A percentile compares a stretch with the other conserved stretches of the same genome.
These are phyloP conservation scores for Noctua janthe DNA, from an alignment of 2,888 invertebrate genomes.

Conservation along the genomic window DNA sequence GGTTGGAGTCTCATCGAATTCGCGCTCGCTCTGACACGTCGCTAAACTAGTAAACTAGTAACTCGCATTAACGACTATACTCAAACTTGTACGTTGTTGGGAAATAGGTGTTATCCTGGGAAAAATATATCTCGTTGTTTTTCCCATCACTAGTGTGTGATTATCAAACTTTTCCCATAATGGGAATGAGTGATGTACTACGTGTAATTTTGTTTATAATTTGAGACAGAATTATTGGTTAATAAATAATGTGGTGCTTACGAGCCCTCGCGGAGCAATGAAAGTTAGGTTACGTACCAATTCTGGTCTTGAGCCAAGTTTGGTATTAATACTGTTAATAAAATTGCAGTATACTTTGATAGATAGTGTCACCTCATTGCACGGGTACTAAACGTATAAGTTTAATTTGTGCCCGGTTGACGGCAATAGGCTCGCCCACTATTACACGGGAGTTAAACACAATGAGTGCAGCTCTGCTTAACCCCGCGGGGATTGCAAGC, in stretches of 20 bases:
- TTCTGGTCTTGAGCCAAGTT: conserved; percentile 51
- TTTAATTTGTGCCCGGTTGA: background rate
- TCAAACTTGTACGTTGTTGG: conserved; percentile 60
- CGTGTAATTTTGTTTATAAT: conserved; percentile 42
- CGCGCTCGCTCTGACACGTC: conserved; percentile 63
- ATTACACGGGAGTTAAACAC: background rate
- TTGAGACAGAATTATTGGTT: conserved; percentile 31
- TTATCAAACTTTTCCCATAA: conserved; percentile 59
- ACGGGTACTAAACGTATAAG: background rate
- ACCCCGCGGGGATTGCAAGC: background rate
- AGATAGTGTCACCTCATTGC: conserved; percentile 11
- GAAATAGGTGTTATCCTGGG: conserved; percentile 54
- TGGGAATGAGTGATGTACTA: conserved; percentile 27
- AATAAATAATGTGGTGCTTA: conserved; percentile 46
- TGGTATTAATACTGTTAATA: conserved; percentile 38
- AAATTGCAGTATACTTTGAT: conserved; percentile 37
- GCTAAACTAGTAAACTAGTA: conserved; percentile 67
- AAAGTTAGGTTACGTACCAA: conserved; percentile 45
- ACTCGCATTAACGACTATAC: conserved; percentile 72
- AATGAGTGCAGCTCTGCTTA: too few species aligned
- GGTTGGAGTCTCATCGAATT: conserved; percentile 64
- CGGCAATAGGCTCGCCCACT: too few species aligned
- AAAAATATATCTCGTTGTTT: conserved; percentile 63
- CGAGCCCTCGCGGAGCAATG: conserved; percentile 38
- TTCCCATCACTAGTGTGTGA: conserved; percentile 60